phyloP scores from a whole-genome alignment of 1,140 invertebrate species.

The Phymorhynchus buccinoides region DNA sequence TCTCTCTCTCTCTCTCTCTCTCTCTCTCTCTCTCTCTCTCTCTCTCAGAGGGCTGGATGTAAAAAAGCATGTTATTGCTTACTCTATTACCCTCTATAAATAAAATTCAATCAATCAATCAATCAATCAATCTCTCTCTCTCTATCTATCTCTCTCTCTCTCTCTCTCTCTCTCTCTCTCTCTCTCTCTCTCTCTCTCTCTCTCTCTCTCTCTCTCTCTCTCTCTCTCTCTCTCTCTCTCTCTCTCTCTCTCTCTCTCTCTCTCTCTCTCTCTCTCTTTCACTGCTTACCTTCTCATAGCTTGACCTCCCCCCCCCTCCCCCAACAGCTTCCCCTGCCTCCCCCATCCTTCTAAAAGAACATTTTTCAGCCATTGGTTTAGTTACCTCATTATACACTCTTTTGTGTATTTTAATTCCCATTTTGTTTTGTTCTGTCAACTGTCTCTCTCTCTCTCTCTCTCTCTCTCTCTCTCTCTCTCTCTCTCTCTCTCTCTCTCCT shows the following conservation, averaged over 20 bases:
- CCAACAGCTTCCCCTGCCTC: too few species aligned
- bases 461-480: constrained; percentile 5
- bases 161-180: not conserved
- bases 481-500: not conserved
- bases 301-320: too few species aligned
- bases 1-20: constrained; percentile 6
- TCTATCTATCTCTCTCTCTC: too few species aligned
- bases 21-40: not conserved
- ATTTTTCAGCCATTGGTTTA: too few species aligned
- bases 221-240: not conserved
- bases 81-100: too few species aligned
- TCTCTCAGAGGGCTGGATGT: too few species aligned
- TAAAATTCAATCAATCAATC: too few species aligned
- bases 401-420: not conserved
- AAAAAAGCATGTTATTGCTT: too few species aligned
- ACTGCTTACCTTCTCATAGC: not conserved
- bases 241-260: not conserved
- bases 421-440: not conserved
- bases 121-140: too few species aligned
- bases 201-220: constrained; percentile 6
- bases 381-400: not conserved
- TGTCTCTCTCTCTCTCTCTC: constrained; percentile 6
- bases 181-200: constrained; percentile 11
- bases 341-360: too few species aligned
- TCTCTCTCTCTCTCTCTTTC: not conserved